These are phyloP conservation scores for Hermaeophaga mercurialis DNA, from an alignment of 2,888 invertebrate genomes.

Conservation along the genomic window DNA sequence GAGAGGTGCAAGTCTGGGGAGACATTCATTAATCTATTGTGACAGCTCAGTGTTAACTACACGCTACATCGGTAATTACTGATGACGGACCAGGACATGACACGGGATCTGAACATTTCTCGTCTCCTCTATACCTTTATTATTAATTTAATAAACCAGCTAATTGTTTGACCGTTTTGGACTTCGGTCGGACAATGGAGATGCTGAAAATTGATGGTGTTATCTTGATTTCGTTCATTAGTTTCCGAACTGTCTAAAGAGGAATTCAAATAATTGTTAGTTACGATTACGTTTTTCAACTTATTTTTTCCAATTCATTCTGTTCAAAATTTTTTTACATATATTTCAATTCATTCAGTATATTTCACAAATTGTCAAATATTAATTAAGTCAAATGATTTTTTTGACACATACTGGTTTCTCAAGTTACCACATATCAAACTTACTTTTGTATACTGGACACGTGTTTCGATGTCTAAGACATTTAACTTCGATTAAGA, in stretches of 20 bases:
- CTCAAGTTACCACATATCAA: too few relatives aligned
- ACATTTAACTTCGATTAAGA: too few relatives aligned
- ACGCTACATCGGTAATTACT: conserved; percentile 59
- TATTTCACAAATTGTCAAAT: too few relatives aligned
- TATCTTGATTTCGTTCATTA: conserved; percentile 26
- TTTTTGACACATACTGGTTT: too few relatives aligned
- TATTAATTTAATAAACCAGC: conserved; percentile 35
- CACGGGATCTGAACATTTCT: conserved; percentile 37
- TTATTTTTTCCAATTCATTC: too few relatives aligned
- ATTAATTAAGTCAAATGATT: too few relatives aligned
- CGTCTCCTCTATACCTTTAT: conserved; percentile 25
- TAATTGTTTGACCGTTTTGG: conserved; percentile 33
- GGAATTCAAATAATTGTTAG: too few relatives aligned
- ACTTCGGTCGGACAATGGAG: not conserved
- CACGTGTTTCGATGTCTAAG: too few relatives aligned
- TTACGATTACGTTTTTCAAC: too few relatives aligned
- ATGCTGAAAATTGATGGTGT: conserved; percentile 22
- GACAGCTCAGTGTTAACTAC: conserved; percentile 59
- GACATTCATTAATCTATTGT: conserved; percentile 60
- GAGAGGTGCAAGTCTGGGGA: conserved; percentile 51
- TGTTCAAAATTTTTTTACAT: too few relatives aligned
- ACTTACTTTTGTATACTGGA: too few relatives aligned
- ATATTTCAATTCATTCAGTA: too few relatives aligned
- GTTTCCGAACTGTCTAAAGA: conserved; percentile 12
- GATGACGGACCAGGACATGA: conserved; percentile 54